Percentiles rank a stretch among this genome's conserved stretches.
phyloP scores from a whole-genome alignment of 2,113 vertebrate species.

The Hydrolagus affinis region DNA sequence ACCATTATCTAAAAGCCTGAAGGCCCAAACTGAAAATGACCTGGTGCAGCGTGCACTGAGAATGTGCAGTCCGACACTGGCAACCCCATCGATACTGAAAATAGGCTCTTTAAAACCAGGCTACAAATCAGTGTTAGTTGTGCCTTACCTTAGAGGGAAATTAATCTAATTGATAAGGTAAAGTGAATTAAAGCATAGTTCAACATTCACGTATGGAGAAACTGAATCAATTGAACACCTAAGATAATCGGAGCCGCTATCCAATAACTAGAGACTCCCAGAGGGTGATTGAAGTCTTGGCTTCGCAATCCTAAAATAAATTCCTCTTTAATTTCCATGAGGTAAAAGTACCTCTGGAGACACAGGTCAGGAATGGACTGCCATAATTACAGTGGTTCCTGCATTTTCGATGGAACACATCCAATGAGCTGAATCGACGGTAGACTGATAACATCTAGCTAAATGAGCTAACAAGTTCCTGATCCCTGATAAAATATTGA shows the following conservation, averaged over 20 bases:
- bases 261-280: constrained; percentile 15
- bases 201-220: not conserved
- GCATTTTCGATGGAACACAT: not conserved
- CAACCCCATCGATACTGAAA: not conserved
- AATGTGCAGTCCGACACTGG: not conserved
- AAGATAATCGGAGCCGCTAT: not conserved
- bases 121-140: not conserved
- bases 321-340: constrained; percentile 22
- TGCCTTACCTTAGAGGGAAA: not conserved
- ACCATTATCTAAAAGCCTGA: not conserved
- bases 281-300: not conserved
- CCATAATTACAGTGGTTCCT: not conserved
- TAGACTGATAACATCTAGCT: not conserved
- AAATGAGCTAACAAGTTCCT: not conserved
- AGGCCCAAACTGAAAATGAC: not conserved
- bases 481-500: not conserved
- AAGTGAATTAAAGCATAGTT: constrained; percentile 7
- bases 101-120: not conserved
- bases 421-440: not conserved
- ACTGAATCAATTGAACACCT: constrained; percentile 8
- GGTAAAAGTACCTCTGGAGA: constrained; percentile 25
- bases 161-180: constrained; percentile 22
- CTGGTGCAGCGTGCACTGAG: not conserved
- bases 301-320: constrained; percentile 22
- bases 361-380: not conserved